Percentiles rank a stretch among this genome's conserved stretches.
Evolutionary conservation across 2,113 vertebrate species (phyloP).

Genomic region (Ameiurus melas): DNA sequence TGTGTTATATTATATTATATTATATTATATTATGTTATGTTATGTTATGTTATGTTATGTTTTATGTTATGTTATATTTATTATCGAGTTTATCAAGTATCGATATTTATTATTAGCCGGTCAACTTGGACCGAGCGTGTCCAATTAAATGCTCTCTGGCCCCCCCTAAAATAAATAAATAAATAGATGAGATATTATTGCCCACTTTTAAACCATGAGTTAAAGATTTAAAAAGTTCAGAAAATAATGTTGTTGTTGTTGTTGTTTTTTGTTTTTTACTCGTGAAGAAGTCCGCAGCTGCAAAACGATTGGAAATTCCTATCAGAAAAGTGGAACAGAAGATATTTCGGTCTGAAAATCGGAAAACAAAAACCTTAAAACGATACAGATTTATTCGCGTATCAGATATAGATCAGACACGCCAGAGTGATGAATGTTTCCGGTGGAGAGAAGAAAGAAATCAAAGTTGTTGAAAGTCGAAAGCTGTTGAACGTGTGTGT

Average conservation of each 20-base stretch:
- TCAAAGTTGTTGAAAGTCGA: not conserved
- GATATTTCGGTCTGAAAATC: not conserved
- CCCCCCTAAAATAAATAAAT: not conserved
- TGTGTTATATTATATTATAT: too few relatives aligned
- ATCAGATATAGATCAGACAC: not conserved
- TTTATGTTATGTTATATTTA: not conserved
- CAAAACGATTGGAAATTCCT: not conserved
- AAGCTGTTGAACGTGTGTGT: too few relatives aligned
- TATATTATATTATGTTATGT: not conserved
- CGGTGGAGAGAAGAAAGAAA: not conserved
- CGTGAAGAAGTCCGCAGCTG: not conserved
- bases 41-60: too few relatives aligned
- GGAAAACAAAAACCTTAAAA: not conserved
- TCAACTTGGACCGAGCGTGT: not conserved
- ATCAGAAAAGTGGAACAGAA: not conserved
- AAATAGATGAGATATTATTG: not conserved
- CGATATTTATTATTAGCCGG: not conserved
- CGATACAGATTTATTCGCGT: not conserved
- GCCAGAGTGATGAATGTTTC: not conserved
- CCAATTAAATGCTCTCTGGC: not conserved
- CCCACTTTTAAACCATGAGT: not conserved
- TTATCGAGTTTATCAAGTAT: not conserved
- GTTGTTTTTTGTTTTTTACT: not conserved
- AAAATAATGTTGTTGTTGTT: not conserved
- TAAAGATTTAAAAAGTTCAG: not conserved